Evolutionary conservation across 2,888 invertebrate species (phyloP), one percentile per base, ranked within the genome.

Genomic region (Dromius quadrimaculatus): DNA sequence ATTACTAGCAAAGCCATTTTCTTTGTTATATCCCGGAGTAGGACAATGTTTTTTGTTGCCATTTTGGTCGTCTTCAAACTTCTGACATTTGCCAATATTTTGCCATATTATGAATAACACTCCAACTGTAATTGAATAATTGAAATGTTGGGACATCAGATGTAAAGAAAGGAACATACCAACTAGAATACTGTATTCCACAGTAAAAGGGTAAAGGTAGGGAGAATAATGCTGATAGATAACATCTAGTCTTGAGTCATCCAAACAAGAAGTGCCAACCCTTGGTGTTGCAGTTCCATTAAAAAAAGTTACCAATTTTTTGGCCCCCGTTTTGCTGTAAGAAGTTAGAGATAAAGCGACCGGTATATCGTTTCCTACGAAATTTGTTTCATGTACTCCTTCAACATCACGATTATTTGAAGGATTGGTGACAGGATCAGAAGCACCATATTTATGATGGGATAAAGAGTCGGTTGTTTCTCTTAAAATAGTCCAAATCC

Each of bases 141-240:
- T n/a, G n/a, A n/a, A n/a, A n/a, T n/a, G n/a, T n/a, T n/a, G n/a
- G n/a, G n/a, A n/a, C n/a, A n/a, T n/a, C n/a, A 34, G 22, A 41
- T 43, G 41, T 23, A 36, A 36, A 50, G 13, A 57, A 38, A 63
- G 5, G n/a, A 47, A 45, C 20, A 50, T 41, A 89, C 90, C 90
- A 66, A 91, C 89, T 71, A 93, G 86, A 77, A 93, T 90, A 80
- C 90, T 92, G 81, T 90, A 93, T 80, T 93, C 91, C 22, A 93
- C 90, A 73, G 89, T 91, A 80, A 93, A 93, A 0, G 93, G 93
- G 77, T 91, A 93, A 11, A 93, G 83, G 78, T 92, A 93, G 0
- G 92, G 92, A 0, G 91, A 90, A 76, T 90, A 88, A 77, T 87
- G 85, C 76, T 86, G 84, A 73, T 85, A 84, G 61, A 88, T 85